A percentile compares a stretch with the other conserved stretches of the same genome.
Evolutionary conservation across 2,113 vertebrate genomes (phyloP).

Genomic region (Apaloderma vittatum): DNA sequence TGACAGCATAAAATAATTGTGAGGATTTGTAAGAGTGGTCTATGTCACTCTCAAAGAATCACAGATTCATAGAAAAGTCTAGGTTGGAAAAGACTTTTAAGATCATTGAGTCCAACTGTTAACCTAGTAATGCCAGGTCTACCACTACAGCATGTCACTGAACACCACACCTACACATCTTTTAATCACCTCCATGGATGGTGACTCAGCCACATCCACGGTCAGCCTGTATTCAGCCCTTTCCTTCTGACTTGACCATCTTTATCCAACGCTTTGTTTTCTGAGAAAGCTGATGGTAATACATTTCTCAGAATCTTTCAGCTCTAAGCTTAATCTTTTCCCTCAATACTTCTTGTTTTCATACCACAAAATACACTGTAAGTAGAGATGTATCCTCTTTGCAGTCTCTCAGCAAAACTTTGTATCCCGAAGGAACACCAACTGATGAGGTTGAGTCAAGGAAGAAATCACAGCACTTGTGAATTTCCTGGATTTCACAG

Average conservation of each 20-base stretch:
- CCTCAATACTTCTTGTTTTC: not conserved
- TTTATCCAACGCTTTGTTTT: not conserved
- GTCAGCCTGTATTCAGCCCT: not conserved
- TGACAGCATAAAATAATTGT: not conserved
- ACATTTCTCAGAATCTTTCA: not conserved
- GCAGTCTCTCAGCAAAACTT: not conserved
- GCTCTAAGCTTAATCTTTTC: accelerated
- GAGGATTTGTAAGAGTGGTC: not conserved
- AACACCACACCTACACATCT: too few species aligned
- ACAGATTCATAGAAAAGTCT: too few species aligned
- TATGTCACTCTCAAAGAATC: not conserved
- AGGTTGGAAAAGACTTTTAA: too few species aligned
- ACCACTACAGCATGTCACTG: too few species aligned
- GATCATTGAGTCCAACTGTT: too few species aligned
- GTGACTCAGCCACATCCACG: too few species aligned
- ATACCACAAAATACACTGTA: not conserved
- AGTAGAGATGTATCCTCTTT: not conserved
- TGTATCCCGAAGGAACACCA: not conserved
- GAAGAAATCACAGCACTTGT: not conserved
- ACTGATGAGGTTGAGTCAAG: not conserved
- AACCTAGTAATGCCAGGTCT: too few species aligned
- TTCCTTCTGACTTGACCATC: not conserved
- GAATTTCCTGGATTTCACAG: not conserved
- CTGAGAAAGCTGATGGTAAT: not conserved
- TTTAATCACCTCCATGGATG: too few species aligned